A percentile compares a stretch with the other conserved stretches of the same genome.
Conservation (phyloP, 2,113 vertebrate genomes). For the Coregonus clupeaformis region DNA sequence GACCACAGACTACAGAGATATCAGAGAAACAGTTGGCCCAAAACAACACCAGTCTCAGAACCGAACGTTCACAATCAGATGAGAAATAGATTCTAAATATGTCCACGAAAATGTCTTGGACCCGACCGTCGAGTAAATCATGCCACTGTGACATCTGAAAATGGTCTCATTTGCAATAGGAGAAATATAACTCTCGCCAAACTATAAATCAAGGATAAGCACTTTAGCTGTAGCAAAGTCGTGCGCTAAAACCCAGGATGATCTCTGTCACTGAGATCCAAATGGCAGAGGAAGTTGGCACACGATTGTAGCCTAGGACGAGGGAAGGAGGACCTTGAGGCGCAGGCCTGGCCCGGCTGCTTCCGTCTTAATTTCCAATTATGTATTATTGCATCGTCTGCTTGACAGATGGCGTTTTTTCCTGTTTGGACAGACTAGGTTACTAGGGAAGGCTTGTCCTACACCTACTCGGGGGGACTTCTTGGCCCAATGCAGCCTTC, state of each 20-base stretch:
- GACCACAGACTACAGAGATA: too few species aligned
- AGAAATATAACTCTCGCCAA: constrained; percentile 18
- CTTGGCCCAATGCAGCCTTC: constrained; percentile 6
- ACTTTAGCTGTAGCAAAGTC: constrained; percentile 20
- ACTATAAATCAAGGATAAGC: constrained; percentile 15
- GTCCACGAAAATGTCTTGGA: constrained; percentile 1
- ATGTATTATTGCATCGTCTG: constrained; percentile 22
- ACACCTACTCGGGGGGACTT: background rate
- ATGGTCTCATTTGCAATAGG: constrained; percentile 13
- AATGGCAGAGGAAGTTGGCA: constrained; percentile 1
- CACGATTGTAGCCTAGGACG: background rate
- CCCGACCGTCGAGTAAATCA: background rate
- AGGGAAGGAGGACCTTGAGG: background rate
- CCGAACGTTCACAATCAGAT: background rate
- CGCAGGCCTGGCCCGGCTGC: background rate
- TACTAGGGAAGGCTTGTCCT: constrained; percentile 25
- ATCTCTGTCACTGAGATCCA: background rate
- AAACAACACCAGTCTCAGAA: background rate
- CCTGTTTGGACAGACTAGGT: constrained; percentile 25
- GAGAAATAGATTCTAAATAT: background rate
- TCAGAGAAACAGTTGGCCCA: background rate
- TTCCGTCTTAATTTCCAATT: background rate
- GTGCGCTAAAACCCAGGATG: constrained; percentile 5
- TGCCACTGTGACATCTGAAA: background rate
- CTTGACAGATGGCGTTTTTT: constrained; percentile 31